Conservation (phyloP, 2,888 invertebrate genomes). For the Agrenia bidenticulata region DNA sequence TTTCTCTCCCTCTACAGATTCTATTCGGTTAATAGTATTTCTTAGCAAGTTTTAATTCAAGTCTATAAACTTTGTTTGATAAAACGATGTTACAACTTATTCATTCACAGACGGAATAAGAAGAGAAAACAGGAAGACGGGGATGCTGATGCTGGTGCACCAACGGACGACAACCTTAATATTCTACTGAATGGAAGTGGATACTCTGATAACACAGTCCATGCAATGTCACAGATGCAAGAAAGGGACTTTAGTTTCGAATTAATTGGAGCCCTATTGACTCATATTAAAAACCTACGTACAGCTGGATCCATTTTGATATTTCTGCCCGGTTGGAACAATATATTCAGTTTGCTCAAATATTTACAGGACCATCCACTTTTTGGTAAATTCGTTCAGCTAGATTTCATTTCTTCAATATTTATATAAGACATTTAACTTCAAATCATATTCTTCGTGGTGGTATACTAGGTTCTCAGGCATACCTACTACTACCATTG, state of each 20-base stretch:
- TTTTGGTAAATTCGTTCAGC: conserved; percentile 64
- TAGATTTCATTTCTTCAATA: conserved; percentile 21
- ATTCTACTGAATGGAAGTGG: conserved; percentile 58
- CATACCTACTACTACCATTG: conserved; percentile 82
- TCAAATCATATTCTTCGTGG: too few species aligned
- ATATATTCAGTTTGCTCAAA: conserved; percentile 89
- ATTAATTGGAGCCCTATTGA: conserved; percentile 75
- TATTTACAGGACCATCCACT: conserved; percentile 72
- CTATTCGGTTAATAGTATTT: conserved; percentile 54
- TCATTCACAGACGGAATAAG: conserved; percentile 56
- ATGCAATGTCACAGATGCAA: conserved; percentile 72
- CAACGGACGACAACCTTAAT: conserved; percentile 74
- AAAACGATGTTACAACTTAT: not conserved
- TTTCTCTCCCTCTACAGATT: conserved; percentile 75
- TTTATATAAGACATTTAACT: too few species aligned
- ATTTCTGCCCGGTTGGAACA: conserved; percentile 96
- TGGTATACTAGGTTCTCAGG: conserved; percentile 59
- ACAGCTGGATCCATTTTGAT: conserved; percentile 84
- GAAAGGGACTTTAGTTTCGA: conserved; percentile 94
- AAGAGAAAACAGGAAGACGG: conserved; percentile 64
- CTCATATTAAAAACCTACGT: conserved; percentile 59
- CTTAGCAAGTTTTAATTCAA: not conserved
- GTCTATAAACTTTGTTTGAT: not conserved
- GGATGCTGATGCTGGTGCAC: too few species aligned
- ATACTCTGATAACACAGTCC: conserved; percentile 62